phyloP scores from a whole-genome alignment of 2,797 vertebrate genomes.

The Nyctalus aviator region DNA sequence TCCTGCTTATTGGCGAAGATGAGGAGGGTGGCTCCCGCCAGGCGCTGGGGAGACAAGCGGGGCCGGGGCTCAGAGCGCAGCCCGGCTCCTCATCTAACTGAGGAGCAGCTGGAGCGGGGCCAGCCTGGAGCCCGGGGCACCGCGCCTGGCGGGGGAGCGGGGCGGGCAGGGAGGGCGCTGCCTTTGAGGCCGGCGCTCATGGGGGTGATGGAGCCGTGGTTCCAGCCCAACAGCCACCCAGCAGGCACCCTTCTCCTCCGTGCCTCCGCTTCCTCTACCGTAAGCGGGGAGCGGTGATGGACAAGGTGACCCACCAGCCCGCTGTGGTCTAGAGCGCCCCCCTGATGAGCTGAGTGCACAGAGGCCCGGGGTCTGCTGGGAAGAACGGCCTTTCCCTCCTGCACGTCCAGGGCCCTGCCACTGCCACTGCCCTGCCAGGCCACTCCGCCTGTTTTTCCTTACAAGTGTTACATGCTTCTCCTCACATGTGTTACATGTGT shows the following conservation, averaged over 20 bases:
- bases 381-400: background rate
- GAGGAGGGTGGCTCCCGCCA: slow-evolving; percentile 93
- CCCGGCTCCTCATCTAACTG: background rate
- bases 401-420: background rate
- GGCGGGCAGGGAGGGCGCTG: background rate
- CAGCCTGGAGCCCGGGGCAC: background rate
- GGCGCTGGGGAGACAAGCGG: slow-evolving; percentile 86
- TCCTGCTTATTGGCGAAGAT: slow-evolving; percentile 95
- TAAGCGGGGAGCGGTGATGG: background rate
- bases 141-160: background rate
- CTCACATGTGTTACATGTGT: rapidly evolving
- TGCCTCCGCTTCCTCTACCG: background rate
- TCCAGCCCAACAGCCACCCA: background rate
- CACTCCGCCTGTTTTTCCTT: background rate
- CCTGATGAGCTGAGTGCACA: background rate
- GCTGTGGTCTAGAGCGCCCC: background rate
- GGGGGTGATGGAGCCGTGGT: background rate
- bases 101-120: background rate
- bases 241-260: background rate
- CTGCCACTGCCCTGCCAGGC: background rate
- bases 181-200: background rate
- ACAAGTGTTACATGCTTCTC: rapidly evolving
- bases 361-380: background rate
- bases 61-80: background rate
- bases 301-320: background rate